A percentile compares a stretch with the other conserved stretches of the same genome.
Evolutionary conservation across 2,113 vertebrate species (phyloP).

Genomic region (Camelus dromedarius): DNA sequence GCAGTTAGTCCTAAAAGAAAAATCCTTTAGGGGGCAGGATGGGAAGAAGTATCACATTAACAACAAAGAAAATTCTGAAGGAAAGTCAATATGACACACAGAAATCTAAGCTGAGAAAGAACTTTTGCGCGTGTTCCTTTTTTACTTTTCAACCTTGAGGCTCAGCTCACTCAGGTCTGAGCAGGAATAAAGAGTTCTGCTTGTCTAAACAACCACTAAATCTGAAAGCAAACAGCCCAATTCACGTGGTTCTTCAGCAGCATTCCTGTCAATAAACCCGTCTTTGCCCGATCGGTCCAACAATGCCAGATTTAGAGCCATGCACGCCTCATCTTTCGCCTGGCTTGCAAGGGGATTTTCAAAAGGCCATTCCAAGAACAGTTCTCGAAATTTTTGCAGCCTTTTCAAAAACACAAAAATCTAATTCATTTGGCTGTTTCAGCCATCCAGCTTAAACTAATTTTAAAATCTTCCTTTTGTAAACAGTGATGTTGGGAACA

Average conservation of each 20-base stretch:
- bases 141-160: conserved; percentile 79
- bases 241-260: conserved; percentile 52
- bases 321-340: conserved; percentile 59
- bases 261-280: conserved; percentile 81
- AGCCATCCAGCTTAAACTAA: neutral
- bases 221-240: conserved; percentile 84
- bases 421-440: neutral
- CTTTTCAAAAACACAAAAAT: conserved; percentile 54
- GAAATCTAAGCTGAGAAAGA: neutral
- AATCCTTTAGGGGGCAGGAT: neutral
- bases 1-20: neutral
- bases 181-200: conserved; percentile 76
- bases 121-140: conserved; percentile 32
- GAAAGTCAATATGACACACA: neutral
- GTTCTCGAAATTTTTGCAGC: conserved; percentile 1
- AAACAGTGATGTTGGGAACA: neutral
- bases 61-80: neutral
- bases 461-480: neutral
- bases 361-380: conserved; percentile 49
- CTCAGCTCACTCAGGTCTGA: conserved; percentile 71
- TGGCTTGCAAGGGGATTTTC: conserved; percentile 68
- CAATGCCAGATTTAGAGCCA: conserved; percentile 69
- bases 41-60: neutral
- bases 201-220: conserved; percentile 85
- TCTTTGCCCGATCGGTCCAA: conserved; percentile 73